Conservation (phyloP, 2,888 invertebrate species). For the Camptogramma bilineatum region DNA sequence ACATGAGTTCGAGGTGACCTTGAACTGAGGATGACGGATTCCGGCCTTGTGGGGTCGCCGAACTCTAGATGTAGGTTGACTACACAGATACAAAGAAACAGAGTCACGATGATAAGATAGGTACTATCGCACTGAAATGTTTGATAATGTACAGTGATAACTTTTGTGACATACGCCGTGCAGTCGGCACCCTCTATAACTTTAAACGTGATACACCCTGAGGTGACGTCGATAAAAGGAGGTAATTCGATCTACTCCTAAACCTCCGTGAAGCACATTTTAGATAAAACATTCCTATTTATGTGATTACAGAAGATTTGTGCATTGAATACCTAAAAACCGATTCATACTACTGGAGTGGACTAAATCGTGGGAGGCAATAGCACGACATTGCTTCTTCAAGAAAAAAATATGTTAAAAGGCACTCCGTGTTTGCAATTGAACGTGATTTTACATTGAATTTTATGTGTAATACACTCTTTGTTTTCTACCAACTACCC, state of each 20-base stretch:
- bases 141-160: conserved; percentile 20
- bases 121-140: conserved; percentile 23
- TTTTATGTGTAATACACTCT: conserved; percentile 72
- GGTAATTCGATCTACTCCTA: conserved; percentile 28
- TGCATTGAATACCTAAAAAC: conserved; percentile 53
- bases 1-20: conserved; percentile 72
- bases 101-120: conserved; percentile 36
- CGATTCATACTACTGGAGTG: conserved; percentile 47
- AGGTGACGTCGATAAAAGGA: conserved; percentile 21
- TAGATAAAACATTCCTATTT: conserved; percentile 28
- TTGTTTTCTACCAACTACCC: conserved; percentile 63
- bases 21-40: conserved; percentile 81
- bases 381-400: conserved; percentile 55
- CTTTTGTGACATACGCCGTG: conserved; percentile 18
- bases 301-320: conserved; percentile 45
- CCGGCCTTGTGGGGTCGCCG: conserved; percentile 82
- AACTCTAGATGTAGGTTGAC: conserved; percentile 64
- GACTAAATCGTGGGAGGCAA: conserved; percentile 61
- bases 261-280: conserved; percentile 22
- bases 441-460: conserved; percentile 69
- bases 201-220: conserved; percentile 28
- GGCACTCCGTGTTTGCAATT: conserved; percentile 64
- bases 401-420: conserved; percentile 64
- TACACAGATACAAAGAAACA: conserved; percentile 50
- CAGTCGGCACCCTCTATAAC: conserved; percentile 23